Evolutionary conservation across 1,140 invertebrate species (phyloP).

Genomic region (Venturia canescens): DNA sequence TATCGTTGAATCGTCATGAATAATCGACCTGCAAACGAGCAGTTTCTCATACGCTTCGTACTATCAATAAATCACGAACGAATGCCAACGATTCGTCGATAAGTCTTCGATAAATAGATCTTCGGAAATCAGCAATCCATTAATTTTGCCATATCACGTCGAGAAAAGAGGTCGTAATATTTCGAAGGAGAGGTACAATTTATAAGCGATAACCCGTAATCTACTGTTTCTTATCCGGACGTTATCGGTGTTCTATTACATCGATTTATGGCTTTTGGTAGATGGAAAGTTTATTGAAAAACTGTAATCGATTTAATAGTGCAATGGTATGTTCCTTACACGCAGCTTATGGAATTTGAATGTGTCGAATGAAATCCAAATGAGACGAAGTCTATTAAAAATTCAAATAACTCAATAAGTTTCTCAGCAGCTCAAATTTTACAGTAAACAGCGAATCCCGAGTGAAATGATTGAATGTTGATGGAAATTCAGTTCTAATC

Average conservation of each 20-base stretch:
- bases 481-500: too few relatives aligned
- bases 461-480: too few relatives aligned
- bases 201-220: neutral
- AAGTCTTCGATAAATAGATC: neutral
- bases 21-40: constrained; percentile 27
- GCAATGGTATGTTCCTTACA: neutral
- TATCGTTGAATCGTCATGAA: neutral
- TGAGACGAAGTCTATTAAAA: too few relatives aligned
- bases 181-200: neutral
- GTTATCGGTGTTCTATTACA: neutral
- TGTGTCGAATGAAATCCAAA: too few relatives aligned
- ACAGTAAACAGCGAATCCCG: too few relatives aligned
- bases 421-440: too few relatives aligned
- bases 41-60: neutral
- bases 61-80: constrained; percentile 6
- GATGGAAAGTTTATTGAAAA: neutral
- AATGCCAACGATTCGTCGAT: neutral
- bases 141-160: neutral
- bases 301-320: neutral
- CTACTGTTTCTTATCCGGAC: neutral
- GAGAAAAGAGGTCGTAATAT: constrained; percentile 5
- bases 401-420: too few relatives aligned
- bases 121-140: neutral
- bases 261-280: neutral
- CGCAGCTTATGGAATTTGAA: too few relatives aligned